These are phyloP conservation scores for Mesocricetus auratus DNA, from an alignment of 2,113 vertebrate species.

Conservation along the genomic window DNA sequence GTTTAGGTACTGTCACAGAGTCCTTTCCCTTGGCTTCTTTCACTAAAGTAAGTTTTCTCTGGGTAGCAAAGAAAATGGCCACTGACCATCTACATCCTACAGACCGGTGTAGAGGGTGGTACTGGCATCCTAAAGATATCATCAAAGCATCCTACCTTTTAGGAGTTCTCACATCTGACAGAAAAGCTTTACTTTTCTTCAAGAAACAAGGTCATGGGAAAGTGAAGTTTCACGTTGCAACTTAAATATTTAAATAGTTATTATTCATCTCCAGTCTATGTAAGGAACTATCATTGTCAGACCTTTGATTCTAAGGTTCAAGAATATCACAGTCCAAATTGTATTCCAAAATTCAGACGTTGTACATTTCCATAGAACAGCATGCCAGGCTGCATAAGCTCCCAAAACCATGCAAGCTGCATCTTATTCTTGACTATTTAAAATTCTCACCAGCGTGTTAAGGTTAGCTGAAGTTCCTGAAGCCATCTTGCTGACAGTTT, in stretches of 20 bases:
- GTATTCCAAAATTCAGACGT: not conserved
- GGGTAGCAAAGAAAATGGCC: not conserved
- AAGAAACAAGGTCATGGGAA: not conserved
- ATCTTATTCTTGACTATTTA: conserved; percentile 20
- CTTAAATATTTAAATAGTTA: not conserved
- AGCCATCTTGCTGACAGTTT: not conserved
- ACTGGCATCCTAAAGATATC: not conserved
- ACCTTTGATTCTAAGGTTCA: not conserved
- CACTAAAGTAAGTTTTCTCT: not conserved
- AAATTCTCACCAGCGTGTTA: conserved; percentile 7
- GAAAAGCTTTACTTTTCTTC: conserved; percentile 44
- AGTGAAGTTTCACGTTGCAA: not conserved
- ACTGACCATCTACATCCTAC: not conserved
- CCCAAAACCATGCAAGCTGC: not conserved
- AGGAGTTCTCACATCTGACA: not conserved
- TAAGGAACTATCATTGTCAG: not conserved
- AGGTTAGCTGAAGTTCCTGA: not conserved
- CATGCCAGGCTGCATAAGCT: not conserved
- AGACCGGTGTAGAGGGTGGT: not conserved
- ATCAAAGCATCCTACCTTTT: not conserved
- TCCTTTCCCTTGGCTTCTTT: not conserved
- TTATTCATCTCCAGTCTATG: not conserved
- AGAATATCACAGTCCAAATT: not conserved
- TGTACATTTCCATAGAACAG: not conserved
- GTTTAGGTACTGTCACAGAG: not conserved